Evolutionary conservation across 2,888 invertebrate genomes (phyloP), one percentile per base, ranked within the genome.

Genomic region (Volucella inanis): DNA sequence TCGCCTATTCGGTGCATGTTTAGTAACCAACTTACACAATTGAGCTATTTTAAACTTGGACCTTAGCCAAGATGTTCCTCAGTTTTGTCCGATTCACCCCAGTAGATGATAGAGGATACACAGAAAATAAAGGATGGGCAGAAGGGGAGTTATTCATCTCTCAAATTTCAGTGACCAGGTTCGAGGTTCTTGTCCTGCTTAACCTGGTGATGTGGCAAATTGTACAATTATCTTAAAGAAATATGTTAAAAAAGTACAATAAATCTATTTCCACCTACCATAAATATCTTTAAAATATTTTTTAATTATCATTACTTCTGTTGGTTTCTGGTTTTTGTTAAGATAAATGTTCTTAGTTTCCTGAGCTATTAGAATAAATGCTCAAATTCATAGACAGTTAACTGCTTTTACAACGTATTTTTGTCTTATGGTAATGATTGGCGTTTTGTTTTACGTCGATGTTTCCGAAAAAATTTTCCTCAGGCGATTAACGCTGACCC

Each of bases 341-440:
- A 62, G 72, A 72, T 72, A 47, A 62, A 72, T 54, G 52, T n/a
- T 8, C 12, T 4, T n/a, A 2, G 62, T 45, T 72, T 47, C 54
- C 62, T 52, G 3, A 62, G 3, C 62, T 54, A 62, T 62, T 62
- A 62, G 49, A 47, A 38, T 4, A 54, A 62, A 54, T 18, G 39
- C 31, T 18, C 12, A 38, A n/a, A 14, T 59, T 31, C 39, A 39
- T n/a, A 14, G 54, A 15, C n/a, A 52, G 22, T 8, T 55, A 68
- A 68, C 55, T 55, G 62, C 43, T 31, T 70, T 39, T 14, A 67
- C 22, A 54, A 14, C 43, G 31, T 43, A 22, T 41, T 54, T 52
- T 62, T 61, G 1, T 61, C 38, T 62, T 72, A 62, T 62, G 54
- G 15, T 64, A 72, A 72, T 72, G n/a, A 72, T n/a, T 54, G 70